A percentile compares a stretch with the other conserved stretches of the same genome.
Evolutionary conservation across 2,113 vertebrate species (phyloP).

Genomic region (Pollimyrus isidori): DNA sequence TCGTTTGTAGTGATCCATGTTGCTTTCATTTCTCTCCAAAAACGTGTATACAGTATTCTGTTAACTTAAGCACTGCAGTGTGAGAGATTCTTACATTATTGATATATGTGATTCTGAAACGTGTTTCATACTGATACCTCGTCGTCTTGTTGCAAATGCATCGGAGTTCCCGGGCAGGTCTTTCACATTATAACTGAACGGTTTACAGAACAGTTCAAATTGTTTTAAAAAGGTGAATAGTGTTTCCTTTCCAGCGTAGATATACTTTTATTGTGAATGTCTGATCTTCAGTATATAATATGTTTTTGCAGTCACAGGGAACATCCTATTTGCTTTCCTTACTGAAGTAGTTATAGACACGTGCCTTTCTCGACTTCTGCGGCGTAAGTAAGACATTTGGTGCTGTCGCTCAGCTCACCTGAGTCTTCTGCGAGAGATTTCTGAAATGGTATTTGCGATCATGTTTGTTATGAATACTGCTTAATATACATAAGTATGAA

Average conservation of each 20-base stretch:
- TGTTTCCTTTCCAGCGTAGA: neutral
- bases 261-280: neutral
- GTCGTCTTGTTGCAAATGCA: neutral
- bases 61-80: neutral
- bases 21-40: constrained; percentile 34
- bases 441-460: neutral
- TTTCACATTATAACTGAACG: neutral
- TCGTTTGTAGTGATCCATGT: constrained; percentile 56
- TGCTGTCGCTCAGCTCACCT: neutral
- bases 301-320: neutral
- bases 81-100: neutral
- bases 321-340: neutral
- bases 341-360: neutral
- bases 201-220: neutral
- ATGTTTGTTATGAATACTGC: neutral
- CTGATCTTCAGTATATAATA: neutral
- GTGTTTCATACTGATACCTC: neutral
- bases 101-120: neutral
- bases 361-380: neutral
- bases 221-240: neutral
- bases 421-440: neutral
- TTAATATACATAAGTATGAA: neutral
- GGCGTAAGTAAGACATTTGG: neutral
- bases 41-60: neutral
- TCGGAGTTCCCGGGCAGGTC: neutral